Evolutionary conservation across 2,888 invertebrate species (phyloP).

Genomic region (Nezara viridula): DNA sequence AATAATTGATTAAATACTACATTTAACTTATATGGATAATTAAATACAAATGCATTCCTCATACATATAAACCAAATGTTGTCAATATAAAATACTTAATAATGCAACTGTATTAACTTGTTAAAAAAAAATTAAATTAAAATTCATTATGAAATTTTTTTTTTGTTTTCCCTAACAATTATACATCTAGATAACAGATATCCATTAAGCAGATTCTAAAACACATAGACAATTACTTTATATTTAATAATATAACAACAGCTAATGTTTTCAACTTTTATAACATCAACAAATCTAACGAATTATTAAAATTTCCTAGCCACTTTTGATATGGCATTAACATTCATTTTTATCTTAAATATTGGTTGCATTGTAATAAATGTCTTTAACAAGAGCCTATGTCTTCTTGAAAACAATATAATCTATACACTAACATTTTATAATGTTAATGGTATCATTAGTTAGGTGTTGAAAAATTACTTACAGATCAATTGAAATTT

Average conservation of each 20-base stretch:
- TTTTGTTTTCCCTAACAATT: slow-evolving; percentile 3
- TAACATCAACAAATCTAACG: slow-evolving; percentile 38
- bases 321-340: background rate
- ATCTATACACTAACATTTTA: background rate
- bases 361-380: slow-evolving; percentile 1
- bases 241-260: slow-evolving; percentile 31
- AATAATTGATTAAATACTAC: background rate
- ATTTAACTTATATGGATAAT: background rate
- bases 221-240: slow-evolving; percentile 37
- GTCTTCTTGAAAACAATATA: background rate
- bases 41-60: background rate
- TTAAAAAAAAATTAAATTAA: background rate
- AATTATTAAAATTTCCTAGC: slow-evolving; percentile 33
- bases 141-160: background rate
- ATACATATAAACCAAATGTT: background rate
- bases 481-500: background rate
- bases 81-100: background rate
- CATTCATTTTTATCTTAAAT: background rate
- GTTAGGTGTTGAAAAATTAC: background rate
- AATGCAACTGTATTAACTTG: background rate
- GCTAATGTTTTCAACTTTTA: background rate
- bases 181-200: slow-evolving; percentile 26
- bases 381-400: background rate
- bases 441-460: background rate
- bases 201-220: slow-evolving; percentile 14